Evolutionary conservation across 2,888 invertebrate species (phyloP).

Genomic region (Drosophila mettleri): DNA sequence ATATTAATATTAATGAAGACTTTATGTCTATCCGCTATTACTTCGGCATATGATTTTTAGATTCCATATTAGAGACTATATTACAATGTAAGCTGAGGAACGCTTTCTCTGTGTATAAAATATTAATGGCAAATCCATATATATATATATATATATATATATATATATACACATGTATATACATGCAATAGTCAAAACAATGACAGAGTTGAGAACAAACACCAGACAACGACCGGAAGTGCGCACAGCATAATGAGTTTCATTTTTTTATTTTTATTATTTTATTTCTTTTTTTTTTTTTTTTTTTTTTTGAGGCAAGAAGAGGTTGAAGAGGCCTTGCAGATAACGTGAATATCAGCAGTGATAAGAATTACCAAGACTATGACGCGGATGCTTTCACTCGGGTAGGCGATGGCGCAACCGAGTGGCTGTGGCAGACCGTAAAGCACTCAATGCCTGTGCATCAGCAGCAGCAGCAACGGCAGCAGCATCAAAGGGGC

Average conservation of each 20-base stretch:
- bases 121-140: slow-evolving; percentile 10
- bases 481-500: slow-evolving; percentile 57
- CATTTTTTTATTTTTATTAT: slow-evolving; percentile 16
- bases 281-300: slow-evolving; percentile 13
- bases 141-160: background rate
- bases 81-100: background rate
- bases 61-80: background rate
- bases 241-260: slow-evolving; percentile 59
- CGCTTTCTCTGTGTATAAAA: slow-evolving; percentile 4
- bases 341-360: slow-evolving; percentile 49
- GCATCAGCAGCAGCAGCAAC: slow-evolving; percentile 39
- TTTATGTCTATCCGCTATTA: background rate
- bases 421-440: slow-evolving; percentile 32
- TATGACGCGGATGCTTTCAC: slow-evolving; percentile 37
- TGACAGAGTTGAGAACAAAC: slow-evolving; percentile 20
- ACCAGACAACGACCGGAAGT: slow-evolving; percentile 50
- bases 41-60: background rate
- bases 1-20: background rate
- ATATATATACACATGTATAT: slow-evolving; percentile 5
- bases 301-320: slow-evolving; percentile 17
- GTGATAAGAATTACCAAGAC: slow-evolving; percentile 48
- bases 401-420: slow-evolving; percentile 8
- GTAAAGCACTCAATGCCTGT: slow-evolving; percentile 54
- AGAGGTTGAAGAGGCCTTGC: slow-evolving; percentile 43
- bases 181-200: slow-evolving; percentile 19